Conservation (phyloP, 2,113 vertebrate genomes). For the Notarius lentiginosus region DNA sequence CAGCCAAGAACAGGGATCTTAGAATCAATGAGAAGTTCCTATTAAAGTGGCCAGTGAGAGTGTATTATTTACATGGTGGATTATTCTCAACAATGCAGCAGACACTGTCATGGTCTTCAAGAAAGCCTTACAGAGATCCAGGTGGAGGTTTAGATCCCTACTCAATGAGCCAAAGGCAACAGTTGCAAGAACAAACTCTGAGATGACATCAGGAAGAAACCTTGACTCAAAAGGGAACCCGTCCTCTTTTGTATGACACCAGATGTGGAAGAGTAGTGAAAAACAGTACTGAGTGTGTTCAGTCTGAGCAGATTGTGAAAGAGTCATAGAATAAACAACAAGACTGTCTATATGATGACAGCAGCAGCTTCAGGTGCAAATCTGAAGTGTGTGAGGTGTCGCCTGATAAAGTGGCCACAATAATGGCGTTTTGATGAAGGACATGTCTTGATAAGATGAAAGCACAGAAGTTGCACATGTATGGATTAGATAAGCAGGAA, state of each 20-base stretch:
- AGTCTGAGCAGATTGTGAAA: neutral
- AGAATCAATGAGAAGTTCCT: too few species aligned
- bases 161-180: neutral
- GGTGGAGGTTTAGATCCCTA: neutral
- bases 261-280: neutral
- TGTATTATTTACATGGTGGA: neutral
- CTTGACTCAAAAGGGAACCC: neutral
- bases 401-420: neutral
- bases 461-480: neutral
- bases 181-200: neutral
- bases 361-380: neutral
- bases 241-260: neutral
- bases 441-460: slow-evolving; percentile 2
- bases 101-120: neutral
- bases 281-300: neutral
- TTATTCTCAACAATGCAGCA: neutral
- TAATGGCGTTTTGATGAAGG: neutral
- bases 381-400: neutral
- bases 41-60: too few species aligned
- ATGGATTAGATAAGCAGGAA: neutral
- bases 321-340: neutral
- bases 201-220: too few species aligned
- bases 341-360: neutral
- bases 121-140: neutral
- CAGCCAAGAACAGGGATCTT: too few species aligned